Percentiles rank a stretch among this genome's conserved stretches.
Conservation (phyloP, 2,797 vertebrate genomes). For the Heliangelus exortis region DNA sequence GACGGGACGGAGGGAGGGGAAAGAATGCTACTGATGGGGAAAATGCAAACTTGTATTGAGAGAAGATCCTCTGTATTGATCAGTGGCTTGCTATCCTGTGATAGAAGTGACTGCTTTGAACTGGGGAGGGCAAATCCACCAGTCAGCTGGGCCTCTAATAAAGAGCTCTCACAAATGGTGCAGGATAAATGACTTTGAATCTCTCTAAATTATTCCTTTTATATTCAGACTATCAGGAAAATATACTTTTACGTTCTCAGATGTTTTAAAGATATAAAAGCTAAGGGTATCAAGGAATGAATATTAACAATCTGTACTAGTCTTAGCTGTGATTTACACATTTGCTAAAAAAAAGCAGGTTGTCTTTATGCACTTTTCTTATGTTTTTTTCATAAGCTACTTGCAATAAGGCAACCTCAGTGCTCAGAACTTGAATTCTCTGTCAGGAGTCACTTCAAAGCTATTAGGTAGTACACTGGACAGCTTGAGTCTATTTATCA, state of each 20-base stretch:
- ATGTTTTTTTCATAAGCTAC: not conserved
- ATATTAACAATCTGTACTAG: not conserved
- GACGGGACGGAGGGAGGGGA: not conserved
- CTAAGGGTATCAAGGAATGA: not conserved
- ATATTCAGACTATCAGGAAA: not conserved
- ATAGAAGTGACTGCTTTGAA: not conserved
- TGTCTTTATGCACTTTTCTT: not conserved
- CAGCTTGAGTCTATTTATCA: not conserved
- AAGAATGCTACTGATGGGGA: not conserved
- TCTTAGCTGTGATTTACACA: not conserved
- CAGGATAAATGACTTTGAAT: not conserved
- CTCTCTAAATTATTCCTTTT: not conserved
- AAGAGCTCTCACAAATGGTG: not conserved
- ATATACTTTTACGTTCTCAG: not conserved
- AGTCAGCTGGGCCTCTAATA: not conserved
- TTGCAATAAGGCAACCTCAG: not conserved
- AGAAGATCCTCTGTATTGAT: not conserved
- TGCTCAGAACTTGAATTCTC: not conserved
- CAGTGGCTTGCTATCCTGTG: not conserved
- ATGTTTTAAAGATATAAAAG: not conserved
- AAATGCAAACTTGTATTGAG: not conserved
- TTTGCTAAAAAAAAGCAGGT: not conserved
- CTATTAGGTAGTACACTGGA: fast-evolving
- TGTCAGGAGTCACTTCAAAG: not conserved
- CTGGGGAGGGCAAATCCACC: not conserved